Percentiles rank a stretch among this genome's conserved stretches.
These are phyloP conservation scores for Dicentrarchus labrax DNA, from an alignment of 2,113 vertebrate genomes.

Conservation along the genomic window DNA sequence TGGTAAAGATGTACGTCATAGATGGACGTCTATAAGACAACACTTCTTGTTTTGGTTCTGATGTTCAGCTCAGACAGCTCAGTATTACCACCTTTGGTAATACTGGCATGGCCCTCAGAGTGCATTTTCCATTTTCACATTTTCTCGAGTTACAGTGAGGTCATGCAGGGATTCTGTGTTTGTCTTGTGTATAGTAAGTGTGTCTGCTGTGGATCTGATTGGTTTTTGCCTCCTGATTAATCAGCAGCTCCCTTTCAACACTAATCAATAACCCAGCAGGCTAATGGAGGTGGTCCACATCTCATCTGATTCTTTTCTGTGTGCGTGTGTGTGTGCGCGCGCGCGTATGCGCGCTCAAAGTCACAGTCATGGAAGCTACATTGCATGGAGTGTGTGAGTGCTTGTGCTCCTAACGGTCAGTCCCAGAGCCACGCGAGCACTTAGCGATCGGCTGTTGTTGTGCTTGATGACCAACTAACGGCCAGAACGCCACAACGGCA, in stretches of 20 bases:
- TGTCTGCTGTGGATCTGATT: constrained; percentile 23
- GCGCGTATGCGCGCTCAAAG: too few relatives aligned
- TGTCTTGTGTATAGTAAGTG: not conserved
- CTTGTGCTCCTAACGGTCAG: constrained; percentile 2
- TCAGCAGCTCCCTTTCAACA: constrained; percentile 29
- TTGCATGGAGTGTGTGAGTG: accelerated
- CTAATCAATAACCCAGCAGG: constrained; percentile 49
- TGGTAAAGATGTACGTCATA: not conserved
- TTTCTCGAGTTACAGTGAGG: not conserved
- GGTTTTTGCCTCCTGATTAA: constrained; percentile 46
- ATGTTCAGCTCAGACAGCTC: not conserved
- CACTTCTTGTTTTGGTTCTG: not conserved
- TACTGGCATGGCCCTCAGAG: not conserved
- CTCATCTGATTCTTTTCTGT: constrained; percentile 4
- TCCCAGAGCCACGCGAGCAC: constrained; percentile 31
- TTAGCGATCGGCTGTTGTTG: constrained; percentile 31
- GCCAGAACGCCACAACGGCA: constrained; percentile 2
- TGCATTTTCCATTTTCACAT: constrained; percentile 7
- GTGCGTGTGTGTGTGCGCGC: not conserved
- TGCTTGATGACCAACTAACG: constrained; percentile 31
- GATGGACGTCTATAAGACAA: not conserved
- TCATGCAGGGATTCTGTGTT: not conserved
- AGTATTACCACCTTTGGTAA: not conserved
- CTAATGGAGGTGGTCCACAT: constrained; percentile 20
- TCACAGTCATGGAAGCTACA: too few relatives aligned